phyloP scores from a whole-genome alignment of 2,797 vertebrate genomes.

The Myotis myotis region DNA sequence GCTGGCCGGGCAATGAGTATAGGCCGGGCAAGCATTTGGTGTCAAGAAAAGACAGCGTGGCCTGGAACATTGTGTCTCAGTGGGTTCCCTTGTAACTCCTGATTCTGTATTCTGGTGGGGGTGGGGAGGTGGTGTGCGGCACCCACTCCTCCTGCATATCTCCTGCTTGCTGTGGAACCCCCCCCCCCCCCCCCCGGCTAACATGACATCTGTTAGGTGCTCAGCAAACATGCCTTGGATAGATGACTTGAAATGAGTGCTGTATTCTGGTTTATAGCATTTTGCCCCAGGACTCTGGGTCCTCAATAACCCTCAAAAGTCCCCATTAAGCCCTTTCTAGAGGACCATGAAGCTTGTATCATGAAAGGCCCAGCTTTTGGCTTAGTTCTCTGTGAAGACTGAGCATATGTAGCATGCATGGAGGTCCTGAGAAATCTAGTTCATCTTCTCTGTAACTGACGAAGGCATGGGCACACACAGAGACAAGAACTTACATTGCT shows the following conservation, averaged over 20 bases:
- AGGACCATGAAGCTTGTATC: constrained; percentile 21
- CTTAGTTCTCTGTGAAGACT: background rate
- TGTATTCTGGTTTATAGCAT: background rate
- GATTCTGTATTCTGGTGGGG: background rate
- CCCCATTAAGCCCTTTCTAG: background rate
- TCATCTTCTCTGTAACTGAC: background rate
- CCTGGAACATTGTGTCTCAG: background rate
- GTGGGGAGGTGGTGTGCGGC: background rate
- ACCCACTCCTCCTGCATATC: too few species aligned
- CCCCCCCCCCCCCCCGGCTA: background rate
- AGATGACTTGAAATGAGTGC: background rate
- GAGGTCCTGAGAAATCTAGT: background rate
- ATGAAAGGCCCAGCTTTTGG: background rate
- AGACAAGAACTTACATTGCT: background rate
- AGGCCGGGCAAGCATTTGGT: background rate
- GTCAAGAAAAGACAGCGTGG: background rate
- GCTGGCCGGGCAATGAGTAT: background rate
- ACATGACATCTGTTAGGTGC: background rate
- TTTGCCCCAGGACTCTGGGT: background rate
- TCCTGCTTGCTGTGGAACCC: too few species aligned
- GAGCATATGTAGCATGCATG: background rate
- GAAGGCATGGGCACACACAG: background rate
- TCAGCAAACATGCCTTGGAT: background rate
- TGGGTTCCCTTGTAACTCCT: background rate
- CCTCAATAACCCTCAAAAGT: constrained; percentile 33